A percentile compares a stretch with the other conserved stretches of the same genome.
Evolutionary conservation across 2,113 vertebrate genomes (phyloP).

Genomic region (Sisor rabdophorus): DNA sequence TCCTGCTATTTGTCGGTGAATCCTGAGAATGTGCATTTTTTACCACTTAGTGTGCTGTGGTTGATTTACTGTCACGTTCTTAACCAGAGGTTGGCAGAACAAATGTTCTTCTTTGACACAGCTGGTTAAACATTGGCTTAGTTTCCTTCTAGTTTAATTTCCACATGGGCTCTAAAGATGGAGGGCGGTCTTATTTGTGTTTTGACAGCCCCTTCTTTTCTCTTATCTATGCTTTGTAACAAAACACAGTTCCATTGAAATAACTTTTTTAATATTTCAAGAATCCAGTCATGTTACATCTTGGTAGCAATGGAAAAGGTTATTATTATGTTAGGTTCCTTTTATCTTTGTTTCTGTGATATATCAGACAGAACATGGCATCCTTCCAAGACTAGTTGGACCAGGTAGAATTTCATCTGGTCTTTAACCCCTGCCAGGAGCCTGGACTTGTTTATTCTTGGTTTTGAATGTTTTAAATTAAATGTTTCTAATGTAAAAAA

Average conservation of each 20-base stretch:
- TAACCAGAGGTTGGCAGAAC: not conserved
- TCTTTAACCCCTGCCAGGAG: slow-evolving; percentile 6
- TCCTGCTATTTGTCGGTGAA: not conserved
- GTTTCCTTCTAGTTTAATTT: slow-evolving; percentile 17
- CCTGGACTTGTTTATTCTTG: not conserved
- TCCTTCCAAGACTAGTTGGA: slow-evolving; percentile 9
- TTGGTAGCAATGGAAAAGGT: slow-evolving; percentile 19
- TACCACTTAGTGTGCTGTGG: not conserved
- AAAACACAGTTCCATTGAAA: slow-evolving; percentile 5
- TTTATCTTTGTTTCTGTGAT: not conserved
- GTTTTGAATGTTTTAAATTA: too few relatives aligned
- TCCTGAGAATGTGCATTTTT: slow-evolving; percentile 21
- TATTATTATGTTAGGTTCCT: slow-evolving; percentile 18
- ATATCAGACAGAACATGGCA: slow-evolving; percentile 4
- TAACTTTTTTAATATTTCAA: not conserved
- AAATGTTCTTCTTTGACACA: slow-evolving; percentile 22
- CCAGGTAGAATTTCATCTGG: slow-evolving; percentile 20
- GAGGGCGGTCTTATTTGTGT: not conserved
- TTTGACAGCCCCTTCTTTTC: not conserved
- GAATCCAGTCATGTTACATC: not conserved
- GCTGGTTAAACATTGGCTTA: slow-evolving; percentile 36
- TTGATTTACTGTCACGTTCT: slow-evolving; percentile 1
- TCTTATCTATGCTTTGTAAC: not conserved
- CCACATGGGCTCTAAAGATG: not conserved
- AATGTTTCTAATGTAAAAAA: too few relatives aligned